phyloP scores from a whole-genome alignment of 2,888 invertebrate species.

The Desoria tigrina region DNA sequence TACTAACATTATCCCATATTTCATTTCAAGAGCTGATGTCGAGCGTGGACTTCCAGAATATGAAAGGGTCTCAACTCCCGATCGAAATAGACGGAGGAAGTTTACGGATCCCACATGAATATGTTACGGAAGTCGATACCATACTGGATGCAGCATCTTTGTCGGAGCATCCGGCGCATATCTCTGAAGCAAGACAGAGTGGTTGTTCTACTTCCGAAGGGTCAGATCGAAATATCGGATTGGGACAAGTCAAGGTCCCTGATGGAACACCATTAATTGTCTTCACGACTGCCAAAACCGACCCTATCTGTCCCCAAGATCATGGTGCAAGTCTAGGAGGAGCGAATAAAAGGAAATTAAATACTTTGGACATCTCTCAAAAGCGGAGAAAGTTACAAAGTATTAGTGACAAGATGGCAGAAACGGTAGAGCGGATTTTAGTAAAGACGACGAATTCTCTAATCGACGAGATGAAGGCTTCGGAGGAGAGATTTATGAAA shows the following conservation, averaged over 20 bases:
- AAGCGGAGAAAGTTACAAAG: slow-evolving; percentile 26
- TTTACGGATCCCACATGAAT: not conserved
- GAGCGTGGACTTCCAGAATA: slow-evolving; percentile 11
- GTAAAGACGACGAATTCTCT: slow-evolving; percentile 21
- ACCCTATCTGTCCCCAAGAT: too few species aligned
- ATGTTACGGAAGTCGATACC: not conserved
- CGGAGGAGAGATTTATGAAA: slow-evolving; percentile 28
- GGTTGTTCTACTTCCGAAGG: too few species aligned
- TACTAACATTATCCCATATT: too few species aligned
- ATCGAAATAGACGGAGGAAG: slow-evolving; percentile 9
- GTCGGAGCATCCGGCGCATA: too few species aligned
- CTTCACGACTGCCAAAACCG: not conserved
- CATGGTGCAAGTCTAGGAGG: too few species aligned
- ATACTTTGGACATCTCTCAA: slow-evolving; percentile 6
- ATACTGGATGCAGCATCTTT: too few species aligned
- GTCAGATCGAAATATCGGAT: too few species aligned
- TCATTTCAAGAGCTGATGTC: slow-evolving; percentile 29
- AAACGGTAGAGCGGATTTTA: slow-evolving; percentile 25
- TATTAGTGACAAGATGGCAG: slow-evolving; percentile 33
- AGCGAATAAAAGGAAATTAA: not conserved
- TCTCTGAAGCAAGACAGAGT: too few species aligned
- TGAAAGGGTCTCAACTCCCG: slow-evolving; percentile 14
- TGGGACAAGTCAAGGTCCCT: too few species aligned
- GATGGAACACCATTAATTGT: slow-evolving; percentile 15
- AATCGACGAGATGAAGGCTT: slow-evolving; percentile 28